phyloP scores from a whole-genome alignment of 2,888 invertebrate species.

The Pandemis corylana region DNA sequence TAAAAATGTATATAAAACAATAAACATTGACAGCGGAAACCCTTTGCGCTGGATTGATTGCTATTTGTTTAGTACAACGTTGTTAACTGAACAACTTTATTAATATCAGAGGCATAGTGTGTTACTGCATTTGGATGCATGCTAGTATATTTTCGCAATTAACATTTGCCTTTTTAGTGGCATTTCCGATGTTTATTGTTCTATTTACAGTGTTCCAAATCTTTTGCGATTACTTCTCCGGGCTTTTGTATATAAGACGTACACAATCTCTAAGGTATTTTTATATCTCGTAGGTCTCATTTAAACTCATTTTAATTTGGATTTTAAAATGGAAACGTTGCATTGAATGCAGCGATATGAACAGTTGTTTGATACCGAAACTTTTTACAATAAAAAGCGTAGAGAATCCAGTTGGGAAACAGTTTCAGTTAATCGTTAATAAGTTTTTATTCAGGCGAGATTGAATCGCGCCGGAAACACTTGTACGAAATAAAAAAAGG shows the following conservation, averaged over 20 bases:
- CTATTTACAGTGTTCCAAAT: no score
- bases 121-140: neutral
- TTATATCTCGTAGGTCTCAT: no score
- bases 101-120: slow-evolving; percentile 6
- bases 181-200: no score
- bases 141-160: neutral
- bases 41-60: neutral
- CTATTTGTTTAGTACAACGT: slow-evolving; percentile 15
- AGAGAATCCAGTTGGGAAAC: slow-evolving; percentile 17
- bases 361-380: slow-evolving; percentile 2
- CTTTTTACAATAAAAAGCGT: slow-evolving; percentile 26
- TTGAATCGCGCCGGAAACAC: slow-evolving; percentile 52
- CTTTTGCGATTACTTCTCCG: no score
- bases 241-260: no score
- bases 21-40: neutral
- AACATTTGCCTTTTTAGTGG: no score
- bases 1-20: neutral
- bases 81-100: slow-evolving; percentile 11
- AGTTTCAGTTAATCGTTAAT: slow-evolving; percentile 47
- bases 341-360: neutral
- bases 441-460: slow-evolving; percentile 54
- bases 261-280: no score
- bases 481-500: slow-evolving; percentile 43
- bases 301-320: neutral
- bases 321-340: neutral